These are phyloP conservation scores for Enteromius unitaeniatus DNA, from an alignment of 2,797 vertebrate species.

Conservation along the genomic window DNA sequence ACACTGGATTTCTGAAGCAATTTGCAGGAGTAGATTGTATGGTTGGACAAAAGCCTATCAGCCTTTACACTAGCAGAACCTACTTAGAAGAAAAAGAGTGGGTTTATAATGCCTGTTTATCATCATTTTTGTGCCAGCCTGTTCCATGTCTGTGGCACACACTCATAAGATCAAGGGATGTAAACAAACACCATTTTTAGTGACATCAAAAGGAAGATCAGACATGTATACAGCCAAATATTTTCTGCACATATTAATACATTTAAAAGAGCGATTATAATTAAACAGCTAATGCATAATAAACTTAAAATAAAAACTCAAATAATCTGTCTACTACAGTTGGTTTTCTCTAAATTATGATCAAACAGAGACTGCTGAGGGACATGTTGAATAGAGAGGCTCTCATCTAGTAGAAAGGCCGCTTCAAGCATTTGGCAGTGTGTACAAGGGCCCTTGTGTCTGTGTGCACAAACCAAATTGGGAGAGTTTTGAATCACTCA, in stretches of 20 bases:
- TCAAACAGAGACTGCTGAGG: conserved; percentile 9
- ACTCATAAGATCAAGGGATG: conserved; percentile 5
- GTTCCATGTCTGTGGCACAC: neutral
- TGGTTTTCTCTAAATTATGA: conserved; percentile 20
- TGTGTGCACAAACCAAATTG: conserved; percentile 7
- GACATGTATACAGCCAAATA: neutral
- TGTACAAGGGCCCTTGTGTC: conserved; percentile 11
- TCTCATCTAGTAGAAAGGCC: conserved; percentile 4
- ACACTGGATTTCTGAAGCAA: neutral
- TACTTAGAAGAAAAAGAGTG: conserved; percentile 6
- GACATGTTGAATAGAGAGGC: conserved; percentile 23
- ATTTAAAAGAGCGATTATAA: neutral
- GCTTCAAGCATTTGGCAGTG: conserved; percentile 31
- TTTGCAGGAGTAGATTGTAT: neutral
- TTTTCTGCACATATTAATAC: neutral
- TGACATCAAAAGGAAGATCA: neutral
- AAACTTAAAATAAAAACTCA: conserved; percentile 1
- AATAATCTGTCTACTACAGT: conserved; percentile 7
- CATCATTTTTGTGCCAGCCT: neutral
- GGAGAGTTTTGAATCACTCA: neutral
- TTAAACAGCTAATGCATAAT: conserved; percentile 9
- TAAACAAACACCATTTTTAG: conserved; percentile 7
- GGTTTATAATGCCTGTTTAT: conserved; percentile 17
- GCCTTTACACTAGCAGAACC: conserved; percentile 8
- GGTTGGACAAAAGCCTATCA: conserved; percentile 4